A percentile compares a stretch with the other conserved stretches of the same genome.
Evolutionary conservation across 2,797 vertebrate genomes (phyloP).

Genomic region (Cynodonichthys magdalenae): DNA sequence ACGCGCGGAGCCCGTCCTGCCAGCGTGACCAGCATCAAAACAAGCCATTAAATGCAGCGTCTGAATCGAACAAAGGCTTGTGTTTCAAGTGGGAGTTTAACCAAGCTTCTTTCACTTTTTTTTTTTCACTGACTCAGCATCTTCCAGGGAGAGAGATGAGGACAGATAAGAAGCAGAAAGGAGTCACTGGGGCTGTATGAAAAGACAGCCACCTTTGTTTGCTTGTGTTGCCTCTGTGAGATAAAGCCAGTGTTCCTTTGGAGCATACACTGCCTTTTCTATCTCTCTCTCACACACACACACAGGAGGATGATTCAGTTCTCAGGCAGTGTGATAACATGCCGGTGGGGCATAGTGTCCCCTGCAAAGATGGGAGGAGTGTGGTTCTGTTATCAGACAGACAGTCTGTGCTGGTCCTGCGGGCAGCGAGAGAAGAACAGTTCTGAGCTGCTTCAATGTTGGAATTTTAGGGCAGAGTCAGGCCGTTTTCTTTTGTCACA

Average conservation of each 20-base stretch:
- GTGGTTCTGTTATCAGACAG: conserved; percentile 63
- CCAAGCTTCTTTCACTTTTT: conserved; percentile 55
- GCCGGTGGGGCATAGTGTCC: conserved; percentile 51
- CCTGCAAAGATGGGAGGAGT: conserved; percentile 52
- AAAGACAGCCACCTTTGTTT: conserved; percentile 62
- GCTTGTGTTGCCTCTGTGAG: conserved; percentile 38
- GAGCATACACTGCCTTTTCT: conserved; percentile 39
- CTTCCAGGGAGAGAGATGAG: conserved; percentile 33
- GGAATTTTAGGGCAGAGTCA: conserved; percentile 23
- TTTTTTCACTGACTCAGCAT: conserved; percentile 66
- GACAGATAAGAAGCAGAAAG: conserved; percentile 40
- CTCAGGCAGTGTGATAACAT: conserved; percentile 60
- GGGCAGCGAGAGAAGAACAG: conserved; percentile 36
- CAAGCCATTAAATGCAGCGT: conserved; percentile 15
- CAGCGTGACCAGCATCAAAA: conserved; percentile 38
- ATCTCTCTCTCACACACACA: conserved; percentile 3
- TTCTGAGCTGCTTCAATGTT: conserved; percentile 31
- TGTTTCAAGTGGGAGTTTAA: conserved; percentile 43
- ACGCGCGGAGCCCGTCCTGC: conserved; percentile 19
- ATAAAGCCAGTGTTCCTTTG: conserved; percentile 54
- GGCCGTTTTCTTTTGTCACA: conserved; percentile 6
- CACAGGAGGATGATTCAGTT: conserved; percentile 59
- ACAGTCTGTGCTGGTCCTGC: conserved; percentile 60
- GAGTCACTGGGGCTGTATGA: conserved; percentile 26
- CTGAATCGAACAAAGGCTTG: conserved; percentile 34